Evolutionary conservation across 2,888 invertebrate genomes (phyloP).

Genomic region (Melanophora roralis): DNA sequence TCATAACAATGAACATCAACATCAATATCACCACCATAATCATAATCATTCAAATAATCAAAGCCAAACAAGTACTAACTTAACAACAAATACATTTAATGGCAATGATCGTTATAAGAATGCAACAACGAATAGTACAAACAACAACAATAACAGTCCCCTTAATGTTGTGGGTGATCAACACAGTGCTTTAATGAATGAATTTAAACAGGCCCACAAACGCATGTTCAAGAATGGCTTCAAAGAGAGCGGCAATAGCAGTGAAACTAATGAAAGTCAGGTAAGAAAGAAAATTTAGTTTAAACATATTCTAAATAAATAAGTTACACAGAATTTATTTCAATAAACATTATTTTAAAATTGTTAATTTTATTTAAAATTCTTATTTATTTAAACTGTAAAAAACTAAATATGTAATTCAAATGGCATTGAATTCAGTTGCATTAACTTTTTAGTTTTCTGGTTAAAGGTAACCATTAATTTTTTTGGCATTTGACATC

Average conservation of each 20-base stretch:
- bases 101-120: conserved; percentile 19
- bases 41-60: conserved; percentile 8
- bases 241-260: conserved; percentile 67
- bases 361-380: no score
- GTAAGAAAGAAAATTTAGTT: conserved; percentile 12
- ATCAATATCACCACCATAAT: background rate
- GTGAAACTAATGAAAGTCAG: conserved; percentile 71
- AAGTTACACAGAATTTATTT: no score
- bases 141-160: conserved; percentile 51
- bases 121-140: conserved; percentile 26
- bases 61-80: conserved; percentile 14
- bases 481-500: no score
- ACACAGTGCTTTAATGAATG: conserved; percentile 89
- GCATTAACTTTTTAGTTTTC: no score
- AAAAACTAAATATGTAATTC: no score
- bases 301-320: no score
- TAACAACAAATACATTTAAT: conserved; percentile 12
- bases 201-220: conserved; percentile 91
- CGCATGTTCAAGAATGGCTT: conserved; percentile 86
- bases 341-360: no score
- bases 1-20: conserved; percentile 28
- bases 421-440: no score
- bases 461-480: no score
- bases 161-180: conserved; percentile 77
- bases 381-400: no score